Percentiles rank a stretch among this genome's conserved stretches.
phyloP scores from a whole-genome alignment of 2,888 invertebrate species.

The Lasioglossum zephyrum region DNA sequence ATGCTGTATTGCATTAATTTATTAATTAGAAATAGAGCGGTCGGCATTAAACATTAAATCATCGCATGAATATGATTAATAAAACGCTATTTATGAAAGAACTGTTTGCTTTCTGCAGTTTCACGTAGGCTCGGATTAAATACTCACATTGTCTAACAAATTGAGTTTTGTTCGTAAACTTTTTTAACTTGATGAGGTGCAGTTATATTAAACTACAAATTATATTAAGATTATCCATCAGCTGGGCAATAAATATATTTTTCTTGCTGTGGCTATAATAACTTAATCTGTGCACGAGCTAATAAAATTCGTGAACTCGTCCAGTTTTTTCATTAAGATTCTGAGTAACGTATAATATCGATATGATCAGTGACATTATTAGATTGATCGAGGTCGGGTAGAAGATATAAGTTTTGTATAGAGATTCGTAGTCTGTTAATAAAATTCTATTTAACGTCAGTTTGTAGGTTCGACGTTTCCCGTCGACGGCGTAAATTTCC shows the following conservation, averaged over 20 bases:
- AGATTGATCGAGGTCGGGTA: background rate
- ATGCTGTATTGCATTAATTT: background rate
- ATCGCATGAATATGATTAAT: background rate
- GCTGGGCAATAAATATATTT: no score
- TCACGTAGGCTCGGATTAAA: background rate
- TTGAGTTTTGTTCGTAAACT: background rate
- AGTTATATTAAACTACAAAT: no score
- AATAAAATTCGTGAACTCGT: background rate
- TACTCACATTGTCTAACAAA: background rate
- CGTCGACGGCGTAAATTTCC: background rate
- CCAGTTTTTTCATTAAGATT: background rate
- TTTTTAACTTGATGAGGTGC: no score
- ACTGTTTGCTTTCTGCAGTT: background rate
- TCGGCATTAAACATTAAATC: background rate
- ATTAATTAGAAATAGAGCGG: background rate
- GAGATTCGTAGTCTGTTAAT: background rate
- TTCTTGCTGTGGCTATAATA: no score
- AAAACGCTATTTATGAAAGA: background rate
- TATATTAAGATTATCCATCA: no score
- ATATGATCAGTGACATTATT: constrained; percentile 35
- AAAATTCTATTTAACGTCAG: background rate
- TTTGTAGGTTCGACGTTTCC: background rate
- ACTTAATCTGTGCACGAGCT: no score
- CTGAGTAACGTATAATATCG: constrained; percentile 34
- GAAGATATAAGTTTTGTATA: background rate